Percentiles rank a stretch among this genome's conserved stretches.
Evolutionary conservation across 2,888 invertebrate genomes (phyloP).

Genomic region (Aleiodes testaceus): DNA sequence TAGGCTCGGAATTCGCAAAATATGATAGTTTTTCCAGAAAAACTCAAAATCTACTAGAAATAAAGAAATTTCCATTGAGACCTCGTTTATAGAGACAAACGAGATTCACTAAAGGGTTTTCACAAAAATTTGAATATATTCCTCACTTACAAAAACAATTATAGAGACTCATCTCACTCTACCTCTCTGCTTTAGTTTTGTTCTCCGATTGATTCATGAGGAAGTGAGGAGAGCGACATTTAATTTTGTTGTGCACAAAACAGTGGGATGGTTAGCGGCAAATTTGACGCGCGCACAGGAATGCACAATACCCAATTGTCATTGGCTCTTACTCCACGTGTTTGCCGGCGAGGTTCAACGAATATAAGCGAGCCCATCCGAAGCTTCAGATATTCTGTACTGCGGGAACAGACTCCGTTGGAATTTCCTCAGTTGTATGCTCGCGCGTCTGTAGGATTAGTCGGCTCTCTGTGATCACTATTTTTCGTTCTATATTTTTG

Average conservation of each 20-base stretch:
- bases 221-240: conserved; percentile 38
- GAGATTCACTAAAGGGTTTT: no score
- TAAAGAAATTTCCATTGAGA: no score
- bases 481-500: background rate
- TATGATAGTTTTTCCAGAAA: no score
- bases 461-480: conserved; percentile 28
- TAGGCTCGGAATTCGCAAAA: no score
- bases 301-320: conserved; percentile 35
- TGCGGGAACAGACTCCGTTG: conserved; percentile 54
- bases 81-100: no score
- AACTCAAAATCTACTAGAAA: no score
- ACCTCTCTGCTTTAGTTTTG: conserved; percentile 32
- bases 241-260: conserved; percentile 29
- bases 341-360: conserved; percentile 47
- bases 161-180: no score
- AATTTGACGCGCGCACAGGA: conserved; percentile 51
- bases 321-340: conserved; percentile 53
- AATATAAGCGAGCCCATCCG: conserved; percentile 46
- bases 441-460: conserved; percentile 51
- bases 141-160: no score
- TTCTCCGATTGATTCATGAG: conserved; percentile 52
- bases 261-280: conserved; percentile 45
- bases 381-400: conserved; percentile 46
- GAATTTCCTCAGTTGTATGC: conserved; percentile 69
- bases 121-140: no score